Conservation (phyloP, 2,113 vertebrate species). For the Ursus arctos region DNA sequence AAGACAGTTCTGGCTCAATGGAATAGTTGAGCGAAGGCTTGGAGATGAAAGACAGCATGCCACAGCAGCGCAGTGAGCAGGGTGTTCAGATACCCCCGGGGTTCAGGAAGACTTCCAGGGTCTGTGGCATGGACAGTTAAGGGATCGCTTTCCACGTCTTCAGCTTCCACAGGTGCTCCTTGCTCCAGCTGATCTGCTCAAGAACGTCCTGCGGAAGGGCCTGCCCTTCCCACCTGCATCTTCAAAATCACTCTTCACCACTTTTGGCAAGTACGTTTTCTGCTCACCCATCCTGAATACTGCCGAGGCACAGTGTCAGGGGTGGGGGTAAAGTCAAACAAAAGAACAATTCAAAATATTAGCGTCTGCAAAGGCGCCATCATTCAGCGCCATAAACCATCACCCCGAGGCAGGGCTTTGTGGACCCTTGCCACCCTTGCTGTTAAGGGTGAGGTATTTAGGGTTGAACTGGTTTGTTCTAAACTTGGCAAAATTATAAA, state of each 20-base stretch:
- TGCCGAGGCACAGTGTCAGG: neutral
- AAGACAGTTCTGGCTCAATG: neutral
- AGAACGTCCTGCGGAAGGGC: neutral
- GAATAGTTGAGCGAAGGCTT: neutral
- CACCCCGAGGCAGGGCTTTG: neutral
- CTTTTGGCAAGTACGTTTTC: neutral
- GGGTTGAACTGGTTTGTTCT: neutral
- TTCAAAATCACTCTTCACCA: neutral
- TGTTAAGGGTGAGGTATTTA: neutral
- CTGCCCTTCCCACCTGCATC: neutral
- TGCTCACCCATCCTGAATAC: neutral
- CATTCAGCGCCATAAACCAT: neutral
- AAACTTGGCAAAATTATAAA: neutral
- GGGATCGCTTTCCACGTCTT: neutral
- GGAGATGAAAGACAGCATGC: neutral
- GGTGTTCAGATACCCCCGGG: no score
- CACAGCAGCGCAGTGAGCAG: fast-evolving
- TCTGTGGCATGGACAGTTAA: neutral
- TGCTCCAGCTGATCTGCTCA: neutral
- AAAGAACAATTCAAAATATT: neutral
- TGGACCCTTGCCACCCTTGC: neutral
- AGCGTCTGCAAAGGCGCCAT: neutral
- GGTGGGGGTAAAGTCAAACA: neutral
- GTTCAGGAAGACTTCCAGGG: neutral
- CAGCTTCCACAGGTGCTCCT: neutral